These are phyloP conservation scores for Alligator sinensis DNA, from an alignment of 2,113 vertebrate species.

Conservation along the genomic window DNA sequence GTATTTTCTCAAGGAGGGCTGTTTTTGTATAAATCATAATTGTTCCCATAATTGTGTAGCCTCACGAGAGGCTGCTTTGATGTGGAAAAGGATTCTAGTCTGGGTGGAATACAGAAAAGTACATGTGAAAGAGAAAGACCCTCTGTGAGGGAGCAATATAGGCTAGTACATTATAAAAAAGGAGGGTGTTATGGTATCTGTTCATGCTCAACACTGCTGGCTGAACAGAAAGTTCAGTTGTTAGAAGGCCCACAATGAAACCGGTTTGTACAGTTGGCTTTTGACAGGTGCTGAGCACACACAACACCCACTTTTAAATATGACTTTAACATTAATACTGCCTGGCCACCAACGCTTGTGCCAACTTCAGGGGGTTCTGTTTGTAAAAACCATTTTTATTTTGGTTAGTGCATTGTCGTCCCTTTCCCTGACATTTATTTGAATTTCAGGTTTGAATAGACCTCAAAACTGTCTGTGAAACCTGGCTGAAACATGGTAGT, in stretches of 20 bases:
- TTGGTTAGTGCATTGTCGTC: background rate
- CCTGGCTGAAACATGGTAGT: background rate
- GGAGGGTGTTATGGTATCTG: background rate
- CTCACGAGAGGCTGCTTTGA: background rate
- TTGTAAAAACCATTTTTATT: background rate
- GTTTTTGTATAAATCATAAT: background rate
- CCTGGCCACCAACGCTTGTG: background rate
- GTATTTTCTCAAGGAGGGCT: constrained; percentile 16
- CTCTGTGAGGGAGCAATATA: background rate
- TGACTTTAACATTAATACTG: background rate
- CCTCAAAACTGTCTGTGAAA: constrained; percentile 6
- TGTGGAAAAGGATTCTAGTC: background rate
- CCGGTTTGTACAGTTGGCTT: background rate
- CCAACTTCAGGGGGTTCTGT: background rate
- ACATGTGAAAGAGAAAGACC: background rate
- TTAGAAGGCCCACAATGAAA: background rate
- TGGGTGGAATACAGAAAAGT: background rate
- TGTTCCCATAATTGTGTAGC: background rate
- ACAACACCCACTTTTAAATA: background rate
- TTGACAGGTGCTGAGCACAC: background rate
- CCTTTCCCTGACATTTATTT: background rate
- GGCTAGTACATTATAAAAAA: background rate
- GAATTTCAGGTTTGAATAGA: background rate
- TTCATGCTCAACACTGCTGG: background rate
- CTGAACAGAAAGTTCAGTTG: background rate